Evolutionary conservation across 2,888 invertebrate species (phyloP).

Genomic region (Melitaea athalia): DNA sequence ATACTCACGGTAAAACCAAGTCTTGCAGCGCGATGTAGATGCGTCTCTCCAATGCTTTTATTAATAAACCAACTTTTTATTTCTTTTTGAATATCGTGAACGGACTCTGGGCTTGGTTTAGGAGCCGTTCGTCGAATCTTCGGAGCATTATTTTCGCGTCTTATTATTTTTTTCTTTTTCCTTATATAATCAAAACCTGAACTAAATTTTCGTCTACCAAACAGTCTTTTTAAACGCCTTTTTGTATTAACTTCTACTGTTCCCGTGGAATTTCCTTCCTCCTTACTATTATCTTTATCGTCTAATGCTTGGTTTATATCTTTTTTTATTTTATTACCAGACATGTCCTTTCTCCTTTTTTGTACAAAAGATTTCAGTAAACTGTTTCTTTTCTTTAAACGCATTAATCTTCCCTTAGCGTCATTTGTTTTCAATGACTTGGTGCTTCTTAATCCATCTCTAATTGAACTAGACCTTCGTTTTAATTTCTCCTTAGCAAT

Average conservation of each 20-base stretch:
- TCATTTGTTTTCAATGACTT: constrained; percentile 74
- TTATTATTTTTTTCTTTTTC: constrained; percentile 90
- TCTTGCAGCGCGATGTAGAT: constrained; percentile 94
- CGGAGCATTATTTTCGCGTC: constrained; percentile 77
- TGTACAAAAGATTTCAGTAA: constrained; percentile 69
- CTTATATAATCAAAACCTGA: constrained; percentile 94
- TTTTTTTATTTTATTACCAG: constrained; percentile 62
- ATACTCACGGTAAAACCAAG: constrained; percentile 91
- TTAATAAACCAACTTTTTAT: constrained; percentile 96
- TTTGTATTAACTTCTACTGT: constrained; percentile 71
- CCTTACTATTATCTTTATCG: constrained; percentile 72
- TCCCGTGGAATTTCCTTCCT: constrained; percentile 55
- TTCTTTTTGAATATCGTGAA: constrained; percentile 91
- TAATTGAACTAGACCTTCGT: constrained; percentile 69
- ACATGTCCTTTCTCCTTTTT: constrained; percentile 70
- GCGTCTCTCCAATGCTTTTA: constrained; percentile 96
- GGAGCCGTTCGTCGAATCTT: constrained; percentile 75
- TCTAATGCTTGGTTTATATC: constrained; percentile 59
- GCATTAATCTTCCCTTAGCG: constrained; percentile 70
- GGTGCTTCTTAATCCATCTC: constrained; percentile 76
- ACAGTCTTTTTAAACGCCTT: constrained; percentile 83
- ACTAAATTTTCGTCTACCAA: constrained; percentile 88
- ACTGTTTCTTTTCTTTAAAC: constrained; percentile 76
- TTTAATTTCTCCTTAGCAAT: constrained; percentile 69
- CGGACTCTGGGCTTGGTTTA: constrained; percentile 84